A percentile compares a stretch with the other conserved stretches of the same genome.
These are phyloP conservation scores for Podiceps cristatus DNA, from an alignment of 2,113 vertebrate genomes.

Conservation along the genomic window DNA sequence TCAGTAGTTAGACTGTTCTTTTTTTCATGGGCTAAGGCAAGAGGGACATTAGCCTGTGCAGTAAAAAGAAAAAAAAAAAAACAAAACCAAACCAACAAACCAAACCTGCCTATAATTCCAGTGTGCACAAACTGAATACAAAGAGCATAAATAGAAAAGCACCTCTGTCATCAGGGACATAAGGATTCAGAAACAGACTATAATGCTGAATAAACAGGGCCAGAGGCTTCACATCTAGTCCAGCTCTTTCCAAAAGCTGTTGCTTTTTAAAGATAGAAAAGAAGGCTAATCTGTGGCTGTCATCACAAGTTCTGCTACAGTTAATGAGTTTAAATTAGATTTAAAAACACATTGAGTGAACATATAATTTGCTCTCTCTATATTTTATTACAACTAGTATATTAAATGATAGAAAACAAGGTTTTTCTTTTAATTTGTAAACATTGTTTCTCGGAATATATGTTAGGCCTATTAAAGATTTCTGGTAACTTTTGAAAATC, in stretches of 20 bases:
- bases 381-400: not conserved
- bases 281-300: constrained; percentile 55
- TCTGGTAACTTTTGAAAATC: not conserved
- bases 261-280: constrained; percentile 65
- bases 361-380: not conserved
- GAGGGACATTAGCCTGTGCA: not conserved
- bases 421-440: not conserved
- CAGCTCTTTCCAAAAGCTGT: constrained; percentile 69
- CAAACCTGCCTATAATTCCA: not conserved
- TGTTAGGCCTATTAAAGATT: not conserved
- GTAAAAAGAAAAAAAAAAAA: not conserved
- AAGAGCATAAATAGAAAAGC: constrained; percentile 65
- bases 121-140: constrained; percentile 57
- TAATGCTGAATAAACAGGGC: constrained; percentile 69
- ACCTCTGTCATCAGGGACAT: constrained; percentile 56
- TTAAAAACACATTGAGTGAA: not conserved
- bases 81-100: not conserved
- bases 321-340: constrained; percentile 35
- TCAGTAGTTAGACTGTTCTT: not conserved
- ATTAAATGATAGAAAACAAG: not conserved
- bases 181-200: constrained; percentile 63
- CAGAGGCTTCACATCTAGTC: constrained; percentile 65
- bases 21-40: constrained; percentile 4
- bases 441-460: not conserved
- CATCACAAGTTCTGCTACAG: constrained; percentile 39